Evolutionary conservation across 1,140 invertebrate genomes (phyloP), one percentile per base, ranked within the genome.

Genomic region (Bombus picipes): DNA sequence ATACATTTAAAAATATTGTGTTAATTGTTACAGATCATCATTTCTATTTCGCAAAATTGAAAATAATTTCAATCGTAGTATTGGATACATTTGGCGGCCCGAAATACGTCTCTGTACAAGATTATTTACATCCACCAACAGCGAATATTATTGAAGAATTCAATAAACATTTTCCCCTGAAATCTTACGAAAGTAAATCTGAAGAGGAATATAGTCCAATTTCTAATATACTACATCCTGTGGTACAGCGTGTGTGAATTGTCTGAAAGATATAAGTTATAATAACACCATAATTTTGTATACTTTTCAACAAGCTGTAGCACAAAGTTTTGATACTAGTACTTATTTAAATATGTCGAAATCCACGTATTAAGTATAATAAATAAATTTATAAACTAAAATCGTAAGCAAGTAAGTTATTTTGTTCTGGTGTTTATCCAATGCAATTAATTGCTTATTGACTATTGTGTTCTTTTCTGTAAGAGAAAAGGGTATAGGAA

Each of bases 11-110:
- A 34, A 34, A 39, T 53, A 68, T 57, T 68, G 18, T 70, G 3
- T 73, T 32, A 25, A 39, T 12, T 25, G 28, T 95, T 96, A 34
- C 93, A 98, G 97, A 96, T 91, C 98, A 98, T 93, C 92, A 96
- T 22, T 98, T 97, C 94, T 97, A 97, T 88, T 96, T 98, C 37
- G 97, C 97, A 3, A 97, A 97, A 93, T 86, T 98, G 89, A 95
- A 97, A 41, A 97, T 98, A 68, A 93, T 94, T 28, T 95, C 97
- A 88, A 97, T 98, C 74, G 96, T 95, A 34, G 96, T 98, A 78
- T 92, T 98, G 47, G 97, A 98, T 91, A 97, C 96, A 92, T 98
- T 98, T 92, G 98, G 98, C 15, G 97, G 97, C 22, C 96, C 97
- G 1, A 96, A 96, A 83, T 96, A 96, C 86, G 96, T 98, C 22